phyloP scores from a whole-genome alignment of 1,140 invertebrate species.

The Ips nitidus region DNA sequence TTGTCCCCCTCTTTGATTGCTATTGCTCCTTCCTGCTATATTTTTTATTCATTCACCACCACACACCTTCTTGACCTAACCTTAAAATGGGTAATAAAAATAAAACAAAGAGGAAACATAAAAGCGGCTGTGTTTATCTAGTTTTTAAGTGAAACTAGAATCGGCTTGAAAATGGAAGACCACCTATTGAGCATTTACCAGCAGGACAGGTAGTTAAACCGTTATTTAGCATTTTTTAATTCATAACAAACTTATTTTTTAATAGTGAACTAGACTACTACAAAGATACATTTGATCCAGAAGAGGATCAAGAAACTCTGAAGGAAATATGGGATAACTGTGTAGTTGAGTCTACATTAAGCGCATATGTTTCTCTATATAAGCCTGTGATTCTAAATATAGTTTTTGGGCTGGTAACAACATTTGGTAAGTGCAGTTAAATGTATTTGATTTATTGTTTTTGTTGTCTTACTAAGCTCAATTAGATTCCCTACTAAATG shows the following conservation, averaged over 20 bases:
- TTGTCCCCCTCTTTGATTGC: no score
- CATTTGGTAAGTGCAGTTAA: slow-evolving; percentile 32
- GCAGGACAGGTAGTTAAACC: background rate
- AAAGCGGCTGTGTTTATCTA: no score
- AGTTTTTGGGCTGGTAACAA: slow-evolving; percentile 36
- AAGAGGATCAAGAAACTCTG: slow-evolving; percentile 34
- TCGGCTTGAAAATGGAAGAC: no score
- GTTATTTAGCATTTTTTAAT: background rate
- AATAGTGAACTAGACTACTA: background rate
- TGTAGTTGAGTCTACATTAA: slow-evolving; percentile 37
- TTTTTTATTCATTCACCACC: no score
- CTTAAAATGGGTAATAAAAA: no score
- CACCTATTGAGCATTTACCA: background rate
- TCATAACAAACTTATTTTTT: background rate
- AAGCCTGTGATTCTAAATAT: slow-evolving; percentile 39
- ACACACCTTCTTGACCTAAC: no score
- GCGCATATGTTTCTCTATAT: slow-evolving; percentile 32
- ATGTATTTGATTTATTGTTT: background rate
- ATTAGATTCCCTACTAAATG: no score
- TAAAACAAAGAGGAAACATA: no score
- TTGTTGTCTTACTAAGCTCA: no score
- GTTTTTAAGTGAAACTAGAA: no score
- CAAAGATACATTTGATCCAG: slow-evolving; percentile 15
- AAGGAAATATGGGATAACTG: slow-evolving; percentile 43
- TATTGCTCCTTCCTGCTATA: no score